A percentile compares a stretch with the other conserved stretches of the same genome.
Evolutionary conservation across 2,797 vertebrate genomes (phyloP).

Genomic region (Chaetodon trifasciatus): DNA sequence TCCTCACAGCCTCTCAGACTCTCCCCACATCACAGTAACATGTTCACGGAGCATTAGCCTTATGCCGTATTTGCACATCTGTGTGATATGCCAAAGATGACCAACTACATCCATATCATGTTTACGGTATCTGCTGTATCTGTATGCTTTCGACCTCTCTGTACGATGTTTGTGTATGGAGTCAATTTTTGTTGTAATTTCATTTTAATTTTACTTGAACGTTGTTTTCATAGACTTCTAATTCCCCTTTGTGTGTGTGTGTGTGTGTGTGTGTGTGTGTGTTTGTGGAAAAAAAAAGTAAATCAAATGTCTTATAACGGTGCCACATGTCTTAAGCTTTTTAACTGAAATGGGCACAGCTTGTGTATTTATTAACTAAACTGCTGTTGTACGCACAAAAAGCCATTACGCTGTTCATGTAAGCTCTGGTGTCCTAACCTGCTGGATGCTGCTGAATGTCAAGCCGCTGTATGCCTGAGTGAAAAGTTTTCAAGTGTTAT

Average conservation of each 20-base stretch:
- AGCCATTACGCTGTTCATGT: slow-evolving; percentile 9
- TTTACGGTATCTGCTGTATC: not conserved
- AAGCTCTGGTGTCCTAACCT: not conserved
- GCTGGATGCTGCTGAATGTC: slow-evolving; percentile 12
- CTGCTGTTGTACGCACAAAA: slow-evolving; percentile 50
- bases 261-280: not conserved
- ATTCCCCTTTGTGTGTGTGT: not conserved
- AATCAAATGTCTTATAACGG: slow-evolving; percentile 1
- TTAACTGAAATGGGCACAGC: not conserved
- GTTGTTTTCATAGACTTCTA: not conserved
- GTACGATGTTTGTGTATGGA: not conserved
- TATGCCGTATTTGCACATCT: slow-evolving; percentile 58
- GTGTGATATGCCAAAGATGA: slow-evolving; percentile 43
- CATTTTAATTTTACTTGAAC: slow-evolving; percentile 10
- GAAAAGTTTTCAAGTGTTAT: not conserved
- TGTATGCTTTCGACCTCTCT: slow-evolving; percentile 6
- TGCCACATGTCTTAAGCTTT: slow-evolving; percentile 26
- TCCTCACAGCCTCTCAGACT: slow-evolving; percentile 5
- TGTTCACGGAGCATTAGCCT: slow-evolving; percentile 29
- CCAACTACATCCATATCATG: not conserved
- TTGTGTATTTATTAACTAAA: slow-evolving; percentile 49
- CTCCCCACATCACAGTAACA: not conserved
- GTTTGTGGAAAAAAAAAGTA: not conserved
- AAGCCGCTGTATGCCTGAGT: not conserved
- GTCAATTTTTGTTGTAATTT: not conserved